These are phyloP conservation scores for Fundulus diaphanus DNA, from an alignment of 2,797 vertebrate genomes.

Conservation along the genomic window DNA sequence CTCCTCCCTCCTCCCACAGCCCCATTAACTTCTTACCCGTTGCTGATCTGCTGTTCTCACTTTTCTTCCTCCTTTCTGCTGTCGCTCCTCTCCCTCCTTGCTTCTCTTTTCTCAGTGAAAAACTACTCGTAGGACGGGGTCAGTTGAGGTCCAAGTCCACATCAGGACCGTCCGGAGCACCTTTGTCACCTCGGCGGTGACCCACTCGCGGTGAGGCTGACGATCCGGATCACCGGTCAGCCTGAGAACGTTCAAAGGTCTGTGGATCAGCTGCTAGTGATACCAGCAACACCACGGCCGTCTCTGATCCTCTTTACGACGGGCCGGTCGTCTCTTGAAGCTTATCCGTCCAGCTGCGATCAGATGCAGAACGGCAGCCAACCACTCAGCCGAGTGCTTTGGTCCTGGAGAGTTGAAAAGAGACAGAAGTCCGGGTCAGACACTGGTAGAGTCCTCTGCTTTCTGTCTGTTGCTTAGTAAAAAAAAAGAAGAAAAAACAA, in stretches of 20 bases:
- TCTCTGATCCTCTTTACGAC: conserved; percentile 22
- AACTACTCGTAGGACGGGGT: conserved; percentile 67
- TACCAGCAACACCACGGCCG: conserved; percentile 18
- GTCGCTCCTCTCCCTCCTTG: conserved; percentile 58
- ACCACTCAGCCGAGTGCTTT: conserved; percentile 20
- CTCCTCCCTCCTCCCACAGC: conserved; percentile 31
- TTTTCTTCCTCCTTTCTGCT: conserved; percentile 51
- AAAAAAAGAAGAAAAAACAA: conserved; percentile 61
- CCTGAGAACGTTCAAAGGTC: conserved; percentile 8
- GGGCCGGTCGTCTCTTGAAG: conserved; percentile 16
- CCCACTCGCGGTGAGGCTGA: conserved; percentile 54
- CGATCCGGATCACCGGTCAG: conserved; percentile 47
- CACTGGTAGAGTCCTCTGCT: conserved; percentile 10
- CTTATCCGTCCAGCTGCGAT: conserved; percentile 34
- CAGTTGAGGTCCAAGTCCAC: conserved; percentile 80
- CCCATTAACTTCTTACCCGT: conserved; percentile 74
- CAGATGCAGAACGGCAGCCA: conserved; percentile 14
- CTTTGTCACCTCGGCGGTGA: conserved; percentile 54
- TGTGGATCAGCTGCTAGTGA: conserved; percentile 16
- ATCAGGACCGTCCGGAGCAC: conserved; percentile 57
- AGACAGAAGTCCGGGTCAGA: conserved; percentile 55
- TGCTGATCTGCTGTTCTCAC: conserved; percentile 58
- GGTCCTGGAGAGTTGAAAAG: conserved; percentile 49
- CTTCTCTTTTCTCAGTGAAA: conserved; percentile 70
- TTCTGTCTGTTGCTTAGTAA: conserved; percentile 29